Percentiles rank a stretch among this genome's conserved stretches.
Conservation (phyloP, 2,888 invertebrate species). For the Ormyrus nitidulus region DNA sequence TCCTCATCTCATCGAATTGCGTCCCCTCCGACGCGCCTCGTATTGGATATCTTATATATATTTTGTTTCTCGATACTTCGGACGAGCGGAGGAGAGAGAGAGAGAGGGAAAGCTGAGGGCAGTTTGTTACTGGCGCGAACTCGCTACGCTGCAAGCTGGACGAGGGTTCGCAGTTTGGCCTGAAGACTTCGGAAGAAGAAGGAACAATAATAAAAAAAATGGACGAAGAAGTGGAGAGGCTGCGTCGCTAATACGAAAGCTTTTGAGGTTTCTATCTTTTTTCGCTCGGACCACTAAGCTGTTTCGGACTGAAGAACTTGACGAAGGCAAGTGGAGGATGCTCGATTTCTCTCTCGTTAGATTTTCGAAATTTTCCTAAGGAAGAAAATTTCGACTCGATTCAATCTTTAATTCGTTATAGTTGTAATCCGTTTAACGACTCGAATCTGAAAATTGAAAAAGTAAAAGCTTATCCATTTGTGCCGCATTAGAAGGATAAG, state of each 20-base stretch:
- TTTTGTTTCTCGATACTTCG: slow-evolving; percentile 64
- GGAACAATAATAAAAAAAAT: slow-evolving; percentile 40
- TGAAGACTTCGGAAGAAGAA: not conserved
- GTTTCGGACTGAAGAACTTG: slow-evolving; percentile 2
- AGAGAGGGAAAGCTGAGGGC: not conserved
- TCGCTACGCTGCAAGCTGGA: slow-evolving; percentile 10
- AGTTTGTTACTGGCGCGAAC: slow-evolving; percentile 33
- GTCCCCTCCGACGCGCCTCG: slow-evolving; percentile 15
- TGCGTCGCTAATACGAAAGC: slow-evolving; percentile 49
- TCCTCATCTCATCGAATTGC: slow-evolving; percentile 46
- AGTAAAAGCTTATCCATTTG: too few relatives aligned
- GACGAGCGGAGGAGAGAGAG: slow-evolving; percentile 41
- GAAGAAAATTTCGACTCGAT: too few relatives aligned
- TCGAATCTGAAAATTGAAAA: too few relatives aligned
- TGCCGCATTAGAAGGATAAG: too few relatives aligned
- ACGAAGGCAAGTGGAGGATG: not conserved
- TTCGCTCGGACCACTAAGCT: slow-evolving; percentile 6
- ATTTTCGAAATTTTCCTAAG: too few relatives aligned
- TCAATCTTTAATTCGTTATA: too few relatives aligned
- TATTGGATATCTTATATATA: slow-evolving; percentile 58
- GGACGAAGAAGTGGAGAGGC: slow-evolving; percentile 24
- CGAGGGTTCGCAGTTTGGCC: not conserved
- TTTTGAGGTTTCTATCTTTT: slow-evolving; percentile 8
- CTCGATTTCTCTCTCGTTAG: too few relatives aligned
- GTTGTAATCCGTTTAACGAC: too few relatives aligned